Evolutionary conservation across 2,113 vertebrate species (phyloP), one percentile per base, ranked within the genome.

Genomic region (Bothrops jararaca): DNA sequence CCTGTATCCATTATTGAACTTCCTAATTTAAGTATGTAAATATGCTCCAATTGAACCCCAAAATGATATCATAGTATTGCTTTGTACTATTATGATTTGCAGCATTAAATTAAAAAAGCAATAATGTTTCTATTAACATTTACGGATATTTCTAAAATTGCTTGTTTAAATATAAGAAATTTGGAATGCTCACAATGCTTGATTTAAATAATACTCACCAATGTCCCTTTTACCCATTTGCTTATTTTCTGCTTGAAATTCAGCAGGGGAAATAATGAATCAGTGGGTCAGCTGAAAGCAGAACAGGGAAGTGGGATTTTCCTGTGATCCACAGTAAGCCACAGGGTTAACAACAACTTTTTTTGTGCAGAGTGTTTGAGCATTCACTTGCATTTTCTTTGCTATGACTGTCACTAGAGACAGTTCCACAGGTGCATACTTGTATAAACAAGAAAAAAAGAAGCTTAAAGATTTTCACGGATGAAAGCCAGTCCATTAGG

Each of bases 31-130:
- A 69, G 11, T 29, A 64, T 64, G 26, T 64, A 64, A 64, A 29
- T 10, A 64, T 64, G 26, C n/a, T 86, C 11, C 52, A 42, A 7
- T 0, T 39, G n/a, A 94, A 92, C 93, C 52, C 89, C 24, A 92
- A 26, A 8, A 56, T 92, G 6, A 88, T 64, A 20, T 69, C 94
- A 56, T 39, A 58, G 29, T 85, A 85, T 1, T 60, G 93, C 89
- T 86, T 95, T 96, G 95, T 15, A 15, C 4, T 13, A n/a, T 29
- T 69, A n/a, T 69, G 29, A 15, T 69, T n/a, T 69, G 10, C 60
- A 69, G 29, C 29, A 69, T 69, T 95, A 95, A 74, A 90, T 13
- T n/a, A 8, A 52, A 64, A 89, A 48, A 48, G 9, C 13, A 26
- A 74, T 24, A 90, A 64, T 90, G 48, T 45, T 56, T 53, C 48